Evolutionary conservation across 2,113 vertebrate genomes (phyloP).

Genomic region (Acanthochromis polyacanthus): DNA sequence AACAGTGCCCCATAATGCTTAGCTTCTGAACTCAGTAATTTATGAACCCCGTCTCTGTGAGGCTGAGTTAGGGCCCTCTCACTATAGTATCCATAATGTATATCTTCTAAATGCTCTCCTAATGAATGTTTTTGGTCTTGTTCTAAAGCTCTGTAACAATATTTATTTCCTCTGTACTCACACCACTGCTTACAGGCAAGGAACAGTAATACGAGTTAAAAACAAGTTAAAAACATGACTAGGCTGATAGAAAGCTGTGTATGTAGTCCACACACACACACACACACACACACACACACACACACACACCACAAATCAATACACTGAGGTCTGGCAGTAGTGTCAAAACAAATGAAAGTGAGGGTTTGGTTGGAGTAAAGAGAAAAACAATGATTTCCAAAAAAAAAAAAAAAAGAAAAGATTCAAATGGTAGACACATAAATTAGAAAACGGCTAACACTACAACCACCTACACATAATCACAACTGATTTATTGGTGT

Average conservation of each 20-base stretch:
- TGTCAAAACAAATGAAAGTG: conserved; percentile 13
- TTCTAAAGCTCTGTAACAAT: conserved; percentile 26
- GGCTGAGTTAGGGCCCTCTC: conserved; percentile 44
- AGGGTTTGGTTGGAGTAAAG: conserved; percentile 12
- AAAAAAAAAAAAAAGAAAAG: neutral
- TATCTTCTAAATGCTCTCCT: conserved; percentile 46
- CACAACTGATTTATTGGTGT: conserved; percentile 9
- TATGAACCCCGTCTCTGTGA: conserved; percentile 5
- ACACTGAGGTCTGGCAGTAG: conserved; percentile 24
- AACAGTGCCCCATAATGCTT: conserved; percentile 36
- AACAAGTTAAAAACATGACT: conserved; percentile 35
- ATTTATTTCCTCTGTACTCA: conserved; percentile 18
- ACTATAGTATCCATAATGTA: conserved; percentile 22
- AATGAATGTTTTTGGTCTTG: conserved; percentile 57
- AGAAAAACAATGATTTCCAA: neutral
- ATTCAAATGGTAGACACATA: neutral
- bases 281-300: conserved; percentile 9
- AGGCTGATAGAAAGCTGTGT: conserved; percentile 14
- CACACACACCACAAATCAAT: conserved; percentile 30
- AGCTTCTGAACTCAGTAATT: conserved; percentile 35
- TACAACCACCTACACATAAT: neutral
- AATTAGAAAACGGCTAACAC: conserved; percentile 3
- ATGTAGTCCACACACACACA: conserved; percentile 13
- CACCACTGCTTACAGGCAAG: conserved; percentile 2
- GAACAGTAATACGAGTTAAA: neutral